Conservation (phyloP, 2,888 invertebrate species). For the Tenthredo notha region DNA sequence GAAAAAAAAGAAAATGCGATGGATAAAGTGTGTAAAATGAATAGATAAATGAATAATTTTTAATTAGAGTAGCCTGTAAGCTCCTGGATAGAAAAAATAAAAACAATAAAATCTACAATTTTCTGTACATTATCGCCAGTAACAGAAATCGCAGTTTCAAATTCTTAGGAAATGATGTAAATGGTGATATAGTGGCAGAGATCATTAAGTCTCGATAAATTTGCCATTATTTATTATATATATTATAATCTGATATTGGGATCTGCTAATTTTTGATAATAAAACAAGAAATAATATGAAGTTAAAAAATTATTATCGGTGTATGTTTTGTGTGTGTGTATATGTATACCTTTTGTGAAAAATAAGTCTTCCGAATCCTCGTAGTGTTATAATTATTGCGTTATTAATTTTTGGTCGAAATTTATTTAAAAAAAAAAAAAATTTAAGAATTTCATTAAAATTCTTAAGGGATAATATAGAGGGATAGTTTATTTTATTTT, state of each 20-base stretch:
- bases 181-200: background rate
- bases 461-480: background rate
- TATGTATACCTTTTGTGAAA: slow-evolving; percentile 2
- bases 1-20: background rate
- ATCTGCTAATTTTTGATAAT: slow-evolving; percentile 26
- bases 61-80: background rate
- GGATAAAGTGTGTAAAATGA: slow-evolving; percentile 20
- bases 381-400: background rate
- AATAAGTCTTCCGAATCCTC: background rate
- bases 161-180: background rate
- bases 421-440: background rate
- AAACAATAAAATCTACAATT: background rate
- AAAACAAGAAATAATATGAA: slow-evolving; percentile 1
- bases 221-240: background rate
- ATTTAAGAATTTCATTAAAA: background rate
- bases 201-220: background rate
- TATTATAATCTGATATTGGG: background rate
- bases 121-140: slow-evolving; percentile 16
- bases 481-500: background rate
- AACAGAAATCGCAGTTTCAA: background rate
- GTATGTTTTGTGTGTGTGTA: background rate
- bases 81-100: background rate
- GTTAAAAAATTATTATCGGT: background rate
- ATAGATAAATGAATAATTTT: background rate
- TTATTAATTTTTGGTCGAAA: background rate